These are phyloP conservation scores for Xiphophorus hellerii DNA, from an alignment of 2,113 vertebrate species.

Conservation along the genomic window DNA sequence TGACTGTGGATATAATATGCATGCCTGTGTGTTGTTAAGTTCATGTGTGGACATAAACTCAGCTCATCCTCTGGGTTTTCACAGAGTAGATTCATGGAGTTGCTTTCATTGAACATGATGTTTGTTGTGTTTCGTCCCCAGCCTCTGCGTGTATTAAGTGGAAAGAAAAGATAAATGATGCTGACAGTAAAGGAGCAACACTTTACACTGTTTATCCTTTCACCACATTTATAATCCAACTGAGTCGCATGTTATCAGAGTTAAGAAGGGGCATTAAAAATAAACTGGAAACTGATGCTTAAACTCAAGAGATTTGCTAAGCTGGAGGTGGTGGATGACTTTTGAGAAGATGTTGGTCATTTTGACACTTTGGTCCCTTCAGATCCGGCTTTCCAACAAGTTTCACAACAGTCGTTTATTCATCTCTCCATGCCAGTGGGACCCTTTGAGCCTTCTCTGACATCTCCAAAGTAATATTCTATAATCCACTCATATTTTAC, in stretches of 20 bases:
- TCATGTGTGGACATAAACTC: constrained; percentile 22
- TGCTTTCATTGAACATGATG: constrained; percentile 35
- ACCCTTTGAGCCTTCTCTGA: neutral
- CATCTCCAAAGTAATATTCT: neutral
- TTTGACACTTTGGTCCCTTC: neutral
- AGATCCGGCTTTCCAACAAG: too few relatives aligned
- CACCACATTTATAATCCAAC: neutral
- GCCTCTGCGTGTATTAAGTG: constrained; percentile 6
- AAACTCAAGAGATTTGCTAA: neutral
- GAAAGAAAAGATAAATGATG: neutral
- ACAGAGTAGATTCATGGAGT: constrained; percentile 7
- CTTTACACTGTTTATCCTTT: neutral
- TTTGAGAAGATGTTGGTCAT: neutral
- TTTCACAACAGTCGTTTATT: too few relatives aligned
- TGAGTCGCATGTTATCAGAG: neutral
- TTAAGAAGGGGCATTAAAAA: neutral
- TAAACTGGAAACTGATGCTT: neutral
- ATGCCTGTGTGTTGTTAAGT: neutral
- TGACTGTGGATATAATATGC: constrained; percentile 28
- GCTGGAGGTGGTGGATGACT: neutral
- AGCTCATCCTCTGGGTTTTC: constrained; percentile 30
- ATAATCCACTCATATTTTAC: neutral
- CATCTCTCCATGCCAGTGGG: too few relatives aligned
- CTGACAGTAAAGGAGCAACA: neutral
- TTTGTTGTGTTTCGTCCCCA: constrained; percentile 10